Evolutionary conservation across 1,140 invertebrate species (phyloP), one percentile per base, ranked within the genome.

Genomic region (Maniola jurtina): DNA sequence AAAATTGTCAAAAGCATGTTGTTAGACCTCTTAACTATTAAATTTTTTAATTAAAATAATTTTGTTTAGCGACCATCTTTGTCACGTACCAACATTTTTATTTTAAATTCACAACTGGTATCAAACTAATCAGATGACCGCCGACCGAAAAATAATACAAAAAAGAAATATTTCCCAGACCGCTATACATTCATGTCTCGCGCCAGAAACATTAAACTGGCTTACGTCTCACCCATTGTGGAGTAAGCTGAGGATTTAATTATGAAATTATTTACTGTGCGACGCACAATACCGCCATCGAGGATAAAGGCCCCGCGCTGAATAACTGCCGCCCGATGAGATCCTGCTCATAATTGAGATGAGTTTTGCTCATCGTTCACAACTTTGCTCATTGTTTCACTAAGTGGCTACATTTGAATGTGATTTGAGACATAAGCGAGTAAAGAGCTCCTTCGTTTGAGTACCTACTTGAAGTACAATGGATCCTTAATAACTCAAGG

Each of bases 201-300:
- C 15, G n/a, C 61, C 61, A 61, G 16, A 54, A 54, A 6, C 58
- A 25, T 48, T 35, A 25, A 61, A 61, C 54, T 48, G 50, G 58
- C 55, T 66, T 40, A 54, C 64, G 63, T 66, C 71, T 62, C 62
- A 55, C 64, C 67, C 59, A 75, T 72, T 79, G 68, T 72, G 54
- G 52, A 72, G 42, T 73, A 64, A 75, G 48, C 67, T 48, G 56
- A 76, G 61, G 74, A 76, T 77, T 76, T 81, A 79, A 79, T 81
- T 75, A 79, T 77, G 66, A 77, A 75, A 81, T 79, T 76, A 81
- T 81, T 79, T 75, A 77, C 68, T 64, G 67, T 71, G 70, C 54
- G 47, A 68, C 62, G 55, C 64, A 59, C 57, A 64, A 69, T 59
- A 61, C 58, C 58, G 50, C 48, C 64, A 68, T 68, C 47, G 38